phyloP scores from a whole-genome alignment of 92 coral and sea anemone species.

The Palythoa heliodiscus region DNA sequence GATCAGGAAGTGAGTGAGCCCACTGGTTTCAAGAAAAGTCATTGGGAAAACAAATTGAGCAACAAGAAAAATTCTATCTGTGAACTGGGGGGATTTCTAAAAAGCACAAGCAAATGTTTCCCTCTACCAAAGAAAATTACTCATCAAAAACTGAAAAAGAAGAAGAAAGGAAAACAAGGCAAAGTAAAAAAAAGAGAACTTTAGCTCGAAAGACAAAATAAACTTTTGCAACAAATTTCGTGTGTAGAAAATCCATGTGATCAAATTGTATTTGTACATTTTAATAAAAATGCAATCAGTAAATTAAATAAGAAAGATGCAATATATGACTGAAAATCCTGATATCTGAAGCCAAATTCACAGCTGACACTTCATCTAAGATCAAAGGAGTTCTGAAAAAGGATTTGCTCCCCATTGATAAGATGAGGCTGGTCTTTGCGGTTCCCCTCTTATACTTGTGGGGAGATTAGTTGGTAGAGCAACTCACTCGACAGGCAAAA shows the following conservation, averaged over 20 bases:
- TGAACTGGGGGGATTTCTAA: constrained; percentile 8
- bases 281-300: neutral
- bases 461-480: too few relatives aligned
- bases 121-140: constrained; percentile 22
- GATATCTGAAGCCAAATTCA: neutral
- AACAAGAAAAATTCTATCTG: constrained; percentile 25
- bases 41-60: constrained; percentile 7
- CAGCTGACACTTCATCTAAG: neutral
- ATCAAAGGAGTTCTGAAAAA: neutral
- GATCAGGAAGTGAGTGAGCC: constrained; percentile 39
- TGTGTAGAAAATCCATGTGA: neutral
- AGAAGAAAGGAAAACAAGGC: neutral
- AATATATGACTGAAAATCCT: neutral
- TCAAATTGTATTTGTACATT: neutral
- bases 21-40: constrained; percentile 27
- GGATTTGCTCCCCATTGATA: neutral
- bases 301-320: neutral
- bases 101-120: constrained; percentile 40
- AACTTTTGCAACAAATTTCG: neutral
- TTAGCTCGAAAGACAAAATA: neutral
- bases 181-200: neutral
- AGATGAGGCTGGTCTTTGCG: too few relatives aligned
- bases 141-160: constrained; percentile 16
- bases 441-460: too few relatives aligned
- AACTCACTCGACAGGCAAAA: too few relatives aligned